These are phyloP conservation scores for Trogon surrucura DNA, from an alignment of 2,113 vertebrate genomes.

Conservation along the genomic window DNA sequence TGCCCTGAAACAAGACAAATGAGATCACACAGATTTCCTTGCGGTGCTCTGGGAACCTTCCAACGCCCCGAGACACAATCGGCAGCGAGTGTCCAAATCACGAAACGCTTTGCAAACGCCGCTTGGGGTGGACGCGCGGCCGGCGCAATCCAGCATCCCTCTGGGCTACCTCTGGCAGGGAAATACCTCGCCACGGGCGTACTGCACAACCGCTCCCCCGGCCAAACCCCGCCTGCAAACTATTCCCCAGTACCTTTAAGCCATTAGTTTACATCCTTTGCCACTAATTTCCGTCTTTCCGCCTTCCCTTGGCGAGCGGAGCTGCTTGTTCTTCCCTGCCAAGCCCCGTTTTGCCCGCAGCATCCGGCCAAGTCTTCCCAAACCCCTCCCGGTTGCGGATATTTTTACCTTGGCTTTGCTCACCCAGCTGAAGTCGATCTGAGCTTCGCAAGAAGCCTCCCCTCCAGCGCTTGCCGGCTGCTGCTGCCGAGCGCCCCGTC, in stretches of 20 bases:
- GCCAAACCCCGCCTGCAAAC: not conserved
- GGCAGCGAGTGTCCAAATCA: not conserved
- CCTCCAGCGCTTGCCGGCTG: not conserved
- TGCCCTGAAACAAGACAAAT: not conserved
- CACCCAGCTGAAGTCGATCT: not conserved
- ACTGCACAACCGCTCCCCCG: fast-evolving
- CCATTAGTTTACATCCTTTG: not conserved
- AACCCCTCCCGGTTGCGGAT: not conserved
- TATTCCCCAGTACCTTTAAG: fast-evolving
- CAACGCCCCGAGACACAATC: not conserved
- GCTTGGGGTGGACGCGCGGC: not conserved
- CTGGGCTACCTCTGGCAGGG: not conserved
- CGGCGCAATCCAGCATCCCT: not conserved
- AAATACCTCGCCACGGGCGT: not conserved
- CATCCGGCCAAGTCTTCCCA: not conserved
- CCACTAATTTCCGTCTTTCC: not conserved
- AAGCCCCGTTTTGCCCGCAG: not conserved
- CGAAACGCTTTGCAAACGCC: not conserved
- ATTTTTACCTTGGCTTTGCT: not conserved
- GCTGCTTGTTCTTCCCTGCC: not conserved
- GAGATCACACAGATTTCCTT: not conserved
- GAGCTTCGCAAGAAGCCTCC: not conserved
- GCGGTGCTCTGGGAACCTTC: not conserved
- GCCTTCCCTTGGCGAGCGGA: not conserved
- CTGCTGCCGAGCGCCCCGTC: not conserved